Conservation (phyloP, 2,797 vertebrate genomes). For the Gambelia wislizenii region DNA sequence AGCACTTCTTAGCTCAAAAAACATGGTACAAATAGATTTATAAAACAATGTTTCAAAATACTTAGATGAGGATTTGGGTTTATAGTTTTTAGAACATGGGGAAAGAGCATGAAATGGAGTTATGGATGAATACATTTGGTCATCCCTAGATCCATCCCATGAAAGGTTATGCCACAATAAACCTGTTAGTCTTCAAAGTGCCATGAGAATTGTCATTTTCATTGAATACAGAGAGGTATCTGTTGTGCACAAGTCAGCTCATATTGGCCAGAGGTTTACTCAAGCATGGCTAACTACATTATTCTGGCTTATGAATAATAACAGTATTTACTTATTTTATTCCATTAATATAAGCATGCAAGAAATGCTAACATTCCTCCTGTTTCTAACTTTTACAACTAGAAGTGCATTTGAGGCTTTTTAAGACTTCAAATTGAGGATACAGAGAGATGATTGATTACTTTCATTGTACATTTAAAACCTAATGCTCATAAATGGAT, state of each 20-base stretch:
- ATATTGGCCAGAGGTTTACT: background rate
- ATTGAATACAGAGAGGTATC: background rate
- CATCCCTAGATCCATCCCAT: background rate
- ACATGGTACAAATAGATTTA: background rate
- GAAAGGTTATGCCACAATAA: background rate
- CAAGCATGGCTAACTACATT: background rate
- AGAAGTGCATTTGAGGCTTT: constrained; percentile 56
- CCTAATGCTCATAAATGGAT: constrained; percentile 55
- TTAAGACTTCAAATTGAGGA: constrained; percentile 59
- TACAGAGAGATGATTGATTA: constrained; percentile 63
- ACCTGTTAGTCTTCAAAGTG: background rate
- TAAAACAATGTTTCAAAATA: background rate
- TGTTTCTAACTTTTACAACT: constrained; percentile 49
- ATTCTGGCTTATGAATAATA: background rate
- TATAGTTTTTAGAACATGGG: background rate
- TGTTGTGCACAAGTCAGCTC: background rate
- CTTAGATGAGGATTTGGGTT: background rate
- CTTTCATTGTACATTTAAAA: constrained; percentile 58
- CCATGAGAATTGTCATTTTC: background rate
- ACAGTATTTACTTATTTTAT: constrained; percentile 27
- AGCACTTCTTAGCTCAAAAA: background rate
- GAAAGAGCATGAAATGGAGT: background rate
- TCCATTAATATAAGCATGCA: constrained; percentile 38
- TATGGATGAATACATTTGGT: background rate
- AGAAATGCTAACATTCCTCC: constrained; percentile 53